Percentiles rank a stretch among this genome's conserved stretches.
These are phyloP conservation scores for Synanthedon tipuliformis DNA, from an alignment of 2,888 invertebrate genomes.

Conservation along the genomic window DNA sequence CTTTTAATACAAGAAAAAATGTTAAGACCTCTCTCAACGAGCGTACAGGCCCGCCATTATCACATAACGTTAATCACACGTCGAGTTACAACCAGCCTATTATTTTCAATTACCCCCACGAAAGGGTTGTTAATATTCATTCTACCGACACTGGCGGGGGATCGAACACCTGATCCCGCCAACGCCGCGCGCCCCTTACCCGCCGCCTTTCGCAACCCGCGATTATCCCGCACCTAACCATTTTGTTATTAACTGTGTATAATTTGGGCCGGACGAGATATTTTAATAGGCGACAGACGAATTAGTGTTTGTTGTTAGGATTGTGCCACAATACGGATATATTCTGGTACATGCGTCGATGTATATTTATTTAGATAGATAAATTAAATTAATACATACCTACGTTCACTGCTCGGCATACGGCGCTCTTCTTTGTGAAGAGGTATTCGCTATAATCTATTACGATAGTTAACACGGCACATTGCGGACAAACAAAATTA, in stretches of 20 bases:
- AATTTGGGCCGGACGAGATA: constrained; percentile 31
- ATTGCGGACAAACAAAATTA: no score
- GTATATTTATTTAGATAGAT: no score
- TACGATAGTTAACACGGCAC: no score
- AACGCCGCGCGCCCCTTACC: constrained; percentile 33
- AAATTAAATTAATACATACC: no score
- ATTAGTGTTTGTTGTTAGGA: constrained; percentile 14
- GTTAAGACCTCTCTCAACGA: background rate
- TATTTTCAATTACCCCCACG: constrained; percentile 55
- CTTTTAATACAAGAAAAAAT: background rate
- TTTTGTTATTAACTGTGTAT: constrained; percentile 39
- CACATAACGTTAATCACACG: constrained; percentile 46
- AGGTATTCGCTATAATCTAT: no score
- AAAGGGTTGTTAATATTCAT: constrained; percentile 68
- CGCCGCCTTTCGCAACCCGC: constrained; percentile 9
- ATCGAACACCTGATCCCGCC: no score
- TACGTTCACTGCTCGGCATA: no score
- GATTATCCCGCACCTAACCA: constrained; percentile 13
- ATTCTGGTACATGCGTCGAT: no score
- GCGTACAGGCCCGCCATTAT: constrained; percentile 18
- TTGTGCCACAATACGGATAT: constrained; percentile 6
- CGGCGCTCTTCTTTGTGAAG: no score
- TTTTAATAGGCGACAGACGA: constrained; percentile 25
- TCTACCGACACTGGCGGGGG: constrained; percentile 36
- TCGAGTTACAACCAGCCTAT: constrained; percentile 41